Conservation (phyloP, 2,113 vertebrate genomes). For the Tachuris rubrigastra region DNA sequence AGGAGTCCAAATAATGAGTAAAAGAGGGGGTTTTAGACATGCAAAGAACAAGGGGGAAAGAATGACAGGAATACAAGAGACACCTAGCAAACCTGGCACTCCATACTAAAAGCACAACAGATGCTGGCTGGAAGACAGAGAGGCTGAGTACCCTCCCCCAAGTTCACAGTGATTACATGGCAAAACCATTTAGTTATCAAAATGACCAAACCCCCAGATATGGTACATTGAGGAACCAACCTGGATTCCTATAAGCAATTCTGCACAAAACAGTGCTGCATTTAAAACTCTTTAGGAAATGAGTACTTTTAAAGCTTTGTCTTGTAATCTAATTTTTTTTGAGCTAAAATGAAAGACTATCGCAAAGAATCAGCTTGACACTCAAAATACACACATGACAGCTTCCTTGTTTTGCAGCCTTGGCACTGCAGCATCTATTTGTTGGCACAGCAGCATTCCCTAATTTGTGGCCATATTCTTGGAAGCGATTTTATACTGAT, state of each 20-base stretch:
- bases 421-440: slow-evolving; percentile 22
- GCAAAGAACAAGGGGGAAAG: slow-evolving; percentile 12
- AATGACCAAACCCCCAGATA: background rate
- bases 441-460: slow-evolving; percentile 18
- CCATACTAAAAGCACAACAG: background rate
- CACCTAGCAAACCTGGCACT: background rate
- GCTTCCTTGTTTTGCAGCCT: background rate
- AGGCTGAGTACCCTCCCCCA: background rate
- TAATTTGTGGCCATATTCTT: slow-evolving; percentile 42
- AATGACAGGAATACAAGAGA: slow-evolving; percentile 27
- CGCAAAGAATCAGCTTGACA: background rate
- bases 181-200: background rate
- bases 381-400: background rate
- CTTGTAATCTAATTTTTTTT: background rate
- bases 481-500: slow-evolving; percentile 27
- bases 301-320: background rate
- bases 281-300: background rate
- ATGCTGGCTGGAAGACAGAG: background rate
- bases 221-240: background rate
- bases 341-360: background rate
- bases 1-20: background rate
- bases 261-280: background rate
- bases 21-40: background rate
- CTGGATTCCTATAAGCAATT: background rate
- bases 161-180: background rate